Base-by-base conservation (phyloP, 2,888 invertebrate genomes). In the Microplitis manilae region DNA sequence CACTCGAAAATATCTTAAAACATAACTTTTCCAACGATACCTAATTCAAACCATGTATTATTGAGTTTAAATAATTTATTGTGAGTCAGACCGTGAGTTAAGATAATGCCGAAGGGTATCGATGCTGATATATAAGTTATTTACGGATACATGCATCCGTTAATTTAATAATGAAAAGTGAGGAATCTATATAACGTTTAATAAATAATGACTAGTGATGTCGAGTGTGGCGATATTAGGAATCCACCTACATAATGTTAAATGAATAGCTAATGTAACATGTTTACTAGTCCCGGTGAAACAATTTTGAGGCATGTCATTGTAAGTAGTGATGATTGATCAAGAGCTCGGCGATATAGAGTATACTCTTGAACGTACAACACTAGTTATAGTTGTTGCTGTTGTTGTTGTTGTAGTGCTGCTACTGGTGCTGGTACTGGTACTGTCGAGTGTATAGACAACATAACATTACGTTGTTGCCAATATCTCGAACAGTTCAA, bases 401-500 rank as follows among this genome's bases (percentile, higher is more conserved):
- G 64, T 64, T 64, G 64, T 8, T 64, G 20, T 64, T 50, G 50
- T 60, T 60, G 15, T n/a, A 60, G 9, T 50, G 8, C 8, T 50
- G 50, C 20, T 20, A 1, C 20, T 20, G 1, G 1, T 9, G 8
- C 8, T 13, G 50, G 50, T 50, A 30, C 30, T 30, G 40, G 60
- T 59, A 59, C 15, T 64, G 65, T 64, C n/a, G 60, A 70, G 40
- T 41, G 41, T 69, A 38, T 38, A 64, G 41, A 17, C 17, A 59
- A 75, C 68, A 15, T 6, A 40, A 40, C 41, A 20, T 70, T 77
- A 78, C 81, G 81, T 81, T 83, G 84, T 83, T 82, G 79, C 83
- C 82, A 84, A 84, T 86, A 87, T 82, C 82, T 84, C 83, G 81
- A 83, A 82, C 84, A 84, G 85, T 86, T 86, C 86, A 86, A 87